Conservation (phyloP, 2,113 vertebrate genomes). For the Mionectes macconnelli region DNA sequence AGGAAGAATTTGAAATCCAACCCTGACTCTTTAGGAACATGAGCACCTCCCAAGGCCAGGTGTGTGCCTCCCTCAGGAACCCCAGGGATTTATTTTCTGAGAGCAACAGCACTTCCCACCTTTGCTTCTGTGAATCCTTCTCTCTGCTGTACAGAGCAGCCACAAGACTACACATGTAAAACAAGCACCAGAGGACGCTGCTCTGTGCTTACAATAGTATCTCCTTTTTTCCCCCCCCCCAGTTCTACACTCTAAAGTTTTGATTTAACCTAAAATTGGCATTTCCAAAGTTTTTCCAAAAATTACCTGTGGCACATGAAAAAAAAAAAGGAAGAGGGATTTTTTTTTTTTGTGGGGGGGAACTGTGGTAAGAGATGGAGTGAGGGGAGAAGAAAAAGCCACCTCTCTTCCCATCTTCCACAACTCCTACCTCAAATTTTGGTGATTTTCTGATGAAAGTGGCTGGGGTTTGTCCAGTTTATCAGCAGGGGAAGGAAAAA, state of each 20-base stretch:
- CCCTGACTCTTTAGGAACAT: background rate
- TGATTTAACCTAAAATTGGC: background rate
- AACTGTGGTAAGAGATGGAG: background rate
- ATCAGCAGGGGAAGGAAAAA: background rate
- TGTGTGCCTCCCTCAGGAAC: background rate
- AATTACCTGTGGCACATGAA: background rate
- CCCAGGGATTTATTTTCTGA: background rate
- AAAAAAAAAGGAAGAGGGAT: background rate
- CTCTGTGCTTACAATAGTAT: background rate
- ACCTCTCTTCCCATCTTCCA: background rate
- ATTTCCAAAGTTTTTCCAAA: background rate
- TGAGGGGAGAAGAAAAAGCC: background rate
- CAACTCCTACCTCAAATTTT: background rate
- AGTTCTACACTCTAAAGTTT: background rate
- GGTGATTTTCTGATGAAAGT: background rate
- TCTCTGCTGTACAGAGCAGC: background rate
- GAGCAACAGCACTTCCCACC: background rate
- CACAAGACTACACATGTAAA: background rate
- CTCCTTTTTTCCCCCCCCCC: fast-evolving
- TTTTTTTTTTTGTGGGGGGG: fast-evolving
- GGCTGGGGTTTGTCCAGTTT: background rate
- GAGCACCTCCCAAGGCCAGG: background rate
- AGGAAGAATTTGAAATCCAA: background rate
- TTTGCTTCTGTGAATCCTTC: background rate
- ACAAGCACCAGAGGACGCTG: background rate